Evolutionary conservation across 2,888 invertebrate species (phyloP), one percentile per base, ranked within the genome.

Genomic region (Drosophila nr. fundita): DNA sequence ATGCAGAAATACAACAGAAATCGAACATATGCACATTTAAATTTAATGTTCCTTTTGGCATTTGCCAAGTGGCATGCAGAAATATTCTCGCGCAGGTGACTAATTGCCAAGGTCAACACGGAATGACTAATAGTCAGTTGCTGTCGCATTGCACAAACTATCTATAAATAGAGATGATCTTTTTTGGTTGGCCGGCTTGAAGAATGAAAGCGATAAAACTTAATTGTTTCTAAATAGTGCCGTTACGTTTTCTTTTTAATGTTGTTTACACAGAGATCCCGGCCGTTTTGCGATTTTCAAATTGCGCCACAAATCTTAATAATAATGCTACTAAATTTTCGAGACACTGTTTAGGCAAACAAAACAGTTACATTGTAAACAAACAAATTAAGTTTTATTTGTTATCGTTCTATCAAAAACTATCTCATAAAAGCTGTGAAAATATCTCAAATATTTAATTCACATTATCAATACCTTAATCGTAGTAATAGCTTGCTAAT

Each of bases 31-130:
- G 62, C 62, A 71, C 62, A 68, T 61, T 73, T 67, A 21, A 70
- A 68, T 79, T 66, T 79, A 45, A 45, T 45, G 24, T 70, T 69
- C 61, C 67, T 71, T 45, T 24, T 71, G 64, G 68, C 75, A 79
- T 65, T 63, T 68, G 34, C 55, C 60, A 71, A 36, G 36, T 58
- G 30, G 18, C 15, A 27, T 67, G 77, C 80, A 78, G 65, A 72
- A 68, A 71, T 24, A 15, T 45, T 15, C 15, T 72, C 62, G 68
- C 38, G 60, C 68, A 76, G 77, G 66, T 78, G 77, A 78, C 80
- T 87, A 83, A 83, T 83, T 83, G 87, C 66, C 60, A 66, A 73
- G 65, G 71, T 50, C 49, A 58, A 27, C 7, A 29, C 13, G 45
- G n/a, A 45, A 60, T 80, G 81, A 80, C 64, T 73, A 78, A 78